A percentile compares a stretch with the other conserved stretches of the same genome.
These are phyloP conservation scores for Drosophila watanabei DNA, from an alignment of 1,140 invertebrate genomes.

Conservation along the genomic window DNA sequence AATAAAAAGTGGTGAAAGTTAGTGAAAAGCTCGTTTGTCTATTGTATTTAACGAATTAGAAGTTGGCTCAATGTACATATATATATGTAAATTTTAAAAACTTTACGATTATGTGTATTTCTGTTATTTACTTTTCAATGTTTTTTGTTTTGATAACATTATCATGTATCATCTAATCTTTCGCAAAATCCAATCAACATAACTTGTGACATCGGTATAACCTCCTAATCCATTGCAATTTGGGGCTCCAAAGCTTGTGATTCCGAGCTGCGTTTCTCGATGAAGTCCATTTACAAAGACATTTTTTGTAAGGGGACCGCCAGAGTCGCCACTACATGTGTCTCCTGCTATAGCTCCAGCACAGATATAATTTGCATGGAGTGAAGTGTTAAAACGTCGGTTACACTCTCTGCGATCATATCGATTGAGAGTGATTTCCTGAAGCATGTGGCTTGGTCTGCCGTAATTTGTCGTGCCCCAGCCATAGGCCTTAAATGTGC, in stretches of 20 bases:
- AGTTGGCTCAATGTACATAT: too few relatives aligned
- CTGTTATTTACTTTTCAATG: not conserved
- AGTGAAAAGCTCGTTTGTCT: not conserved
- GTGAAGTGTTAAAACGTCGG: too few relatives aligned
- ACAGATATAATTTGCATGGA: not conserved
- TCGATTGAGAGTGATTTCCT: not conserved
- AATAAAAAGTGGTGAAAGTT: not conserved
- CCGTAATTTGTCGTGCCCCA: not conserved
- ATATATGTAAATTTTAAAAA: too few relatives aligned
- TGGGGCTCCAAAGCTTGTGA: not conserved
- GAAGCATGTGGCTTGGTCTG: not conserved
- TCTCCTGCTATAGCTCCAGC: not conserved
- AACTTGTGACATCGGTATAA: not conserved
- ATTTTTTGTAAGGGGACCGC: slow-evolving; percentile 7
- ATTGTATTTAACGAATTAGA: not conserved
- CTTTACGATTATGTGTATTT: too few relatives aligned
- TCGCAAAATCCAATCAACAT: slow-evolving; percentile 4
- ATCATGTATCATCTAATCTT: not conserved
- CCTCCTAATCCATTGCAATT: not conserved
- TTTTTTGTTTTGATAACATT: not conserved
- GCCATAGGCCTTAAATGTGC: not conserved
- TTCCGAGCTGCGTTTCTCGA: not conserved
- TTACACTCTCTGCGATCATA: not conserved
- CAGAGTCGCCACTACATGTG: not conserved
- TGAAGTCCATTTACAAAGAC: not conserved